These are phyloP conservation scores for Argentina silus DNA, from an alignment of 2,797 vertebrate species.

Conservation along the genomic window DNA sequence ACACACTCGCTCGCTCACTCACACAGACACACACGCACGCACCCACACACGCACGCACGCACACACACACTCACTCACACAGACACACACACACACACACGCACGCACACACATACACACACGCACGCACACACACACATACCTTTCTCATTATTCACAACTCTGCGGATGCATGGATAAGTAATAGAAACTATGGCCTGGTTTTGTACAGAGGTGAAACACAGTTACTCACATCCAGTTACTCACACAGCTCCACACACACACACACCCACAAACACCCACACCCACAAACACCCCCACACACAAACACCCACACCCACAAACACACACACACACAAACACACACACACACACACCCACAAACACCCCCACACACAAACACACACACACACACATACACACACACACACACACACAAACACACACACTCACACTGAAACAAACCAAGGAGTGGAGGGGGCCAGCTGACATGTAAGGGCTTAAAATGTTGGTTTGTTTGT, in stretches of 20 bases:
- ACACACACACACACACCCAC: neutral
- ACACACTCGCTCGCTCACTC: neutral
- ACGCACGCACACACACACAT: too few relatives aligned
- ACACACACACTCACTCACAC: too few relatives aligned
- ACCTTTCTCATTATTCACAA: too few relatives aligned
- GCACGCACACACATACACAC: too few relatives aligned
- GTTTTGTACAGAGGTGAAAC: neutral
- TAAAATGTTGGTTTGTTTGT: neutral
- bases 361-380: too few relatives aligned
- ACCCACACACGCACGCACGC: too few relatives aligned
- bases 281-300: too few relatives aligned
- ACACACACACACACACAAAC: neutral
- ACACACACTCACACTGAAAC: neutral
- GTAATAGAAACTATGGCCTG: neutral
- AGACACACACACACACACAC: too few relatives aligned
- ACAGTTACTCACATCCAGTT: neutral
- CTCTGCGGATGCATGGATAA: neutral
- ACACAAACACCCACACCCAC: neutral
- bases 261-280: too few relatives aligned
- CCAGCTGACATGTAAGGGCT: neutral
- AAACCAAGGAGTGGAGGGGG: neutral
- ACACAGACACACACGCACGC: neutral
- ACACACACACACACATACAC: too few relatives aligned
- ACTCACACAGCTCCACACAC: too few relatives aligned
- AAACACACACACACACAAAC: neutral